Evolutionary conservation across 2,113 vertebrate species (phyloP), one percentile per base, ranked within the genome.

Genomic region (Tetraodon nigroviridis): DNA sequence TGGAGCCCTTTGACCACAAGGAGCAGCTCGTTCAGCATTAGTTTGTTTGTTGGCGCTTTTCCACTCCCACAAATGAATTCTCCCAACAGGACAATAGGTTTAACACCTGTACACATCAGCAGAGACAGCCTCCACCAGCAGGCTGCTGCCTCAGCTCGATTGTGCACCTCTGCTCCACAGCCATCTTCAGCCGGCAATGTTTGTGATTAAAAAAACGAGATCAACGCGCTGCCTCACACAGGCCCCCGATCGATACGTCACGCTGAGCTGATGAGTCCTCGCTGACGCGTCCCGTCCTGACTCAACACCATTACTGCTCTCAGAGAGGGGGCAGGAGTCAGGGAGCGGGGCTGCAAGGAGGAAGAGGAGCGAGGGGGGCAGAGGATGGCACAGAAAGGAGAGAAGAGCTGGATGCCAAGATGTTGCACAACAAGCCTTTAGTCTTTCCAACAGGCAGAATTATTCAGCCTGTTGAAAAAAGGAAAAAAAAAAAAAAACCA

Each of bases 381-480:
- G 78, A 84, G 63, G 73, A 82, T 86, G 84, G 83, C 84, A 83
- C 73, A 37, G 60, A 84, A 76, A 84, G 48, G 70, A 81, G 76
- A 77, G 81, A 81, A 81, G 83, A 81, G 69, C 50, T 8, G 56
- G 71, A 56, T 71, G 86, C 83, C 84, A 88, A 83, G 77, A 84
- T 80, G 86, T 88, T 86, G 77, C 87, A 84, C 87, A 86, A 86
- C 83, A 80, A 83, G 8, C 65, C 80, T 52, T 52, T 68, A 79
- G 81, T 84, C 84, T 82, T 75, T 87, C 85, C 85, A 89, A 81
- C 76, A 80, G 79, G 81, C 78, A 73, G 78, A 78, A 84, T 86
- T 84, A 86, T 85, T 87, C 87, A 86, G 84, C n/a, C n/a, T n/a
- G n/a, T n/a, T n/a, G 73, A 74, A 85, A 85, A 82, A 77, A 77